These are phyloP conservation scores for Hirundo rustica DNA, from an alignment of 2,797 vertebrate genomes.

Conservation along the genomic window DNA sequence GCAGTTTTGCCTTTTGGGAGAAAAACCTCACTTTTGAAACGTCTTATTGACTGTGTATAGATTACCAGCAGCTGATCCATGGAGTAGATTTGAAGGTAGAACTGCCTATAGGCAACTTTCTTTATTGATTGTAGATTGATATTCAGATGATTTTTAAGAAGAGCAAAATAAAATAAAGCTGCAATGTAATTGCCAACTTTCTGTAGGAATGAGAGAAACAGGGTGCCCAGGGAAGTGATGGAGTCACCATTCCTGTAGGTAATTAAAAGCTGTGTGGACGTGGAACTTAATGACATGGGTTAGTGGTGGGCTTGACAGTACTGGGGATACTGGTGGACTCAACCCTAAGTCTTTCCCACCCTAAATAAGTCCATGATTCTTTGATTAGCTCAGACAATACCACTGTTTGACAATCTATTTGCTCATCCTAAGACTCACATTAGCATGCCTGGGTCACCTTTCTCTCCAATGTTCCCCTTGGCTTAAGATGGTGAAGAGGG, in stretches of 20 bases:
- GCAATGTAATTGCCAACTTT: slow-evolving; percentile 67
- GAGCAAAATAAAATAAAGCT: slow-evolving; percentile 69
- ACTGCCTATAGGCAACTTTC: slow-evolving; percentile 56
- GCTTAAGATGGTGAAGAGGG: neutral
- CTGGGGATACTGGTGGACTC: neutral
- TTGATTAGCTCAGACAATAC: neutral
- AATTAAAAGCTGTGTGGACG: neutral
- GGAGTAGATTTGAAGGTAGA: slow-evolving; percentile 69
- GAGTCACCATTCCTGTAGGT: neutral
- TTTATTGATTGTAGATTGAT: slow-evolving; percentile 72
- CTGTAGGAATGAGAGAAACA: slow-evolving; percentile 46
- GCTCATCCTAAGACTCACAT: neutral
- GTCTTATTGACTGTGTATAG: slow-evolving; percentile 74
- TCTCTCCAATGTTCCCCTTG: neutral
- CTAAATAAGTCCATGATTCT: neutral
- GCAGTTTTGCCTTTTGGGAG: slow-evolving; percentile 72
- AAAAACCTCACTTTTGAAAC: slow-evolving; percentile 68
- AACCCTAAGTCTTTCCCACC: neutral
- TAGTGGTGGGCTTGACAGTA: neutral
- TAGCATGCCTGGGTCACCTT: neutral
- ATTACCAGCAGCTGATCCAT: slow-evolving; percentile 74
- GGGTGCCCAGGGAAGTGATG: neutral
- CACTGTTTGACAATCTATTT: slow-evolving; percentile 17
- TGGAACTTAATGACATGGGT: neutral
- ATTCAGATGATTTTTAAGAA: slow-evolving; percentile 69